Base-by-base conservation (phyloP, 2,797 vertebrate species). In the Microchirus variegatus region DNA sequence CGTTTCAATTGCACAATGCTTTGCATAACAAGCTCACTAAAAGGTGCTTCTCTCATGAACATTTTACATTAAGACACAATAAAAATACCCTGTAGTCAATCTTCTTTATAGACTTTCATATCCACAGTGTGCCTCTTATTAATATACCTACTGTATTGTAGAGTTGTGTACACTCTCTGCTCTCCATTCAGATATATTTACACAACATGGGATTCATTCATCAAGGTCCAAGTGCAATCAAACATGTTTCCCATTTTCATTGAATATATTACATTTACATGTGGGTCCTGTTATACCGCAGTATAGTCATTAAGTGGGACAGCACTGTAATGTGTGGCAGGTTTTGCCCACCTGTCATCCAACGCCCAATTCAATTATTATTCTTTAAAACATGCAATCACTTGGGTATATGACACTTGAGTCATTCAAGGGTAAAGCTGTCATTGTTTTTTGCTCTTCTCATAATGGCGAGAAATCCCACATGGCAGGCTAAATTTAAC, bases 11-110 rank as follows among this genome's bases (percentile, higher is more conserved):
- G 67, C 26, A 53, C 31, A 63, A 56, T 35, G 35, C 59, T 69
- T 54, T 60, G 65, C 49, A 72, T 77, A 67, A 81, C 56, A 63
- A 51, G 66, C 42, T 61, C 73, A 75, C 75, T 68, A 77, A 77
- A 22, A 70, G 59, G 56, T 50, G 57, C 65, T 73, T 70, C 42
- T 65, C 46, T 72, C 75, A 55, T 52, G 63, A 55, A 58, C 51
- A 51, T 55, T 76, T 63, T 49, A 61, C 37, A 75, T 70, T 45
- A 62, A 57, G 43, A 53, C 17, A n/a, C 43, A 65, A 45, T 70
- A 59, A 51, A 22, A 76, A 60, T 64, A 31, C 12, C 36, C 13
- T 2, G 31, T 38, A 63, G 55, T 77, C 56, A 66, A 63, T 81
- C 73, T 73, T 69, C 19, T 79, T 73, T 69, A 78, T 71, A 31